Evolutionary conservation across 1,140 invertebrate species (phyloP).

Genomic region (Pseudomyrmex pallidus): DNA sequence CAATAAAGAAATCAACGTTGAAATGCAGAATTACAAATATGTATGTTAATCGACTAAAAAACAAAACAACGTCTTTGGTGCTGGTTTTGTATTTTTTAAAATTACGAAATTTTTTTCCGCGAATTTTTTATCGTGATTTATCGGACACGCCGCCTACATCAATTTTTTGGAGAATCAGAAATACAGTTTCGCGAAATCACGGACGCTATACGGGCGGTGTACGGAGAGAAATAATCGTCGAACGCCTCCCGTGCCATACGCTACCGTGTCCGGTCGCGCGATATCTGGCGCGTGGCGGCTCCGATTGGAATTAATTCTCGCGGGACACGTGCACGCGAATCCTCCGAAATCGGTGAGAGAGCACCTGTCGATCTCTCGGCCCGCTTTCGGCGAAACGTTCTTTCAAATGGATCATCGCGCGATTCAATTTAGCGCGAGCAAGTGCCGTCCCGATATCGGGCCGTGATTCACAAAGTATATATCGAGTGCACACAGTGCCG

Average conservation of each 20-base stretch:
- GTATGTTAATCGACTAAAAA: too few species aligned
- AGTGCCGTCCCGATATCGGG: conserved; percentile 25
- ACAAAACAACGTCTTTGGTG: neutral
- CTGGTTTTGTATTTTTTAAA: neutral
- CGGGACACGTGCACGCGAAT: conserved; percentile 20
- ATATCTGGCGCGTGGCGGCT: conserved; percentile 26
- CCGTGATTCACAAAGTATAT: conserved; percentile 4
- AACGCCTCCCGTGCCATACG: conserved; percentile 11
- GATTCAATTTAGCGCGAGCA: conserved; percentile 41
- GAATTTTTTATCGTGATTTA: neutral
- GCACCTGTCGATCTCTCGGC: conserved; percentile 46
- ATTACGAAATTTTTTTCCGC: neutral
- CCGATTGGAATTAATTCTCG: conserved; percentile 42
- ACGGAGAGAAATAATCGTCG: neutral
- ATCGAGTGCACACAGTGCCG: conserved; percentile 1
- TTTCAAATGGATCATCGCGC: conserved; percentile 34
- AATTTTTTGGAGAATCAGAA: neutral
- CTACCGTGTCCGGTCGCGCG: conserved; percentile 16
- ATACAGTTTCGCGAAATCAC: neutral
- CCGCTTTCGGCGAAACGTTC: conserved; percentile 39
- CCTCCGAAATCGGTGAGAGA: conserved; percentile 10
- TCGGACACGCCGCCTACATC: neutral
- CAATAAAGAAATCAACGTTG: too few species aligned
- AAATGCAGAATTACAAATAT: too few species aligned
- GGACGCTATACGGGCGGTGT: neutral